A percentile compares a stretch with the other conserved stretches of the same genome.
Evolutionary conservation across 2,888 invertebrate genomes (phyloP).

Genomic region (Melanostoma mellinum): DNA sequence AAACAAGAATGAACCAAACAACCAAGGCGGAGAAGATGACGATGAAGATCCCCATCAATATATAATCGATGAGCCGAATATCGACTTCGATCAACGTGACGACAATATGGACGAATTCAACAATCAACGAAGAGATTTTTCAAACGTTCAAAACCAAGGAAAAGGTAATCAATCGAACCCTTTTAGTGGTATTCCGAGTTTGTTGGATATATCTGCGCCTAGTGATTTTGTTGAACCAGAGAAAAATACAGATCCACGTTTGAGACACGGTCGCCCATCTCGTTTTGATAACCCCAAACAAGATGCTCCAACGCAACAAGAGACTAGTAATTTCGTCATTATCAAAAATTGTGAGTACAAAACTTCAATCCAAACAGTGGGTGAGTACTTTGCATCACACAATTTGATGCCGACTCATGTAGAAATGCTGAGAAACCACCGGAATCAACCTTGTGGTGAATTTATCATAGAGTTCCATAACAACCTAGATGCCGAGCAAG

Average conservation of each 20-base stretch:
- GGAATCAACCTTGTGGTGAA: slow-evolving; percentile 90
- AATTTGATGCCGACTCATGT: slow-evolving; percentile 90
- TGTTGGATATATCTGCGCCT: slow-evolving; percentile 73
- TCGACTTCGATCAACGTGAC: slow-evolving; percentile 58
- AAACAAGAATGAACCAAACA: neutral
- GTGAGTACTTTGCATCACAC: slow-evolving; percentile 90
- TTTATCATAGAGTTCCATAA: slow-evolving; percentile 93
- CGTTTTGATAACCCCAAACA: slow-evolving; percentile 59
- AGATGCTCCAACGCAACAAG: slow-evolving; percentile 14
- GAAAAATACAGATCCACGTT: slow-evolving; percentile 74
- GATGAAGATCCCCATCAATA: slow-evolving; percentile 23
- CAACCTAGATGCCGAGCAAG: slow-evolving; percentile 85
- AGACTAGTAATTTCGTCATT: slow-evolving; percentile 85
- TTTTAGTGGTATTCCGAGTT: slow-evolving; percentile 74
- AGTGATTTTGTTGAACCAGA: slow-evolving; percentile 32
- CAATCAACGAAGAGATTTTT: slow-evolving; percentile 21
- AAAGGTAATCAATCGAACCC: slow-evolving; percentile 45
- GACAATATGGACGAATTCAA: slow-evolving; percentile 42
- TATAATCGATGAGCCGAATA: neutral
- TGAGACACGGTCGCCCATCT: slow-evolving; percentile 66
- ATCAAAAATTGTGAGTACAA: slow-evolving; percentile 89
- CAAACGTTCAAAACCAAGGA: neutral
- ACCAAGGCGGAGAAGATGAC: neutral
- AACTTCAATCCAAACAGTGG: slow-evolving; percentile 89
- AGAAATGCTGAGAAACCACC: slow-evolving; percentile 88